These are phyloP conservation scores for Prosopocoilus inquinatus DNA, from an alignment of 2,888 invertebrate genomes.

Conservation along the genomic window DNA sequence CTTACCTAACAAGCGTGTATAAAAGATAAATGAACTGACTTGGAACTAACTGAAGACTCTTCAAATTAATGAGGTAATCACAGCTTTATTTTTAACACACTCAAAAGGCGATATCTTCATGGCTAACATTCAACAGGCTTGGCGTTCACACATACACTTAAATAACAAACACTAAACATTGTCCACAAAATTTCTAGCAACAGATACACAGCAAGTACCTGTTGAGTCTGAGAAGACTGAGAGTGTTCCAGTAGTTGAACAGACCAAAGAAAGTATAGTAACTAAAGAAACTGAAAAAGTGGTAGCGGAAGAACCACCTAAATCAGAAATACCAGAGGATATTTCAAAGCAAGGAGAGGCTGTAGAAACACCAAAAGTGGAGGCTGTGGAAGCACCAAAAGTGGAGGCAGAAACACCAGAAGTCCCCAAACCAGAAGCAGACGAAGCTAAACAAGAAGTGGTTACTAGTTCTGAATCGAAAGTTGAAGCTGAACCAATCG, in stretches of 20 bases:
- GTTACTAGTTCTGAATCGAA: not conserved
- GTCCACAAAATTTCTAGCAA: no score
- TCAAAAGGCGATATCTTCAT: no score
- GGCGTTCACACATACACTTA: no score
- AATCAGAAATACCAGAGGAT: not conserved
- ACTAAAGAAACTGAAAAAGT: conserved; percentile 9
- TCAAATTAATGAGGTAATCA: no score
- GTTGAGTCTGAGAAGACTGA: not conserved
- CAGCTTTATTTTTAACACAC: no score
- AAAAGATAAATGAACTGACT: no score
- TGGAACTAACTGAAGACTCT: no score
- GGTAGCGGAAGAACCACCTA: conserved; percentile 7
- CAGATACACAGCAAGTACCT: not conserved
- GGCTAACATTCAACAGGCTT: no score
- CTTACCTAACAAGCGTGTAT: no score
- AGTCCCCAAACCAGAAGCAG: conserved; percentile 5
- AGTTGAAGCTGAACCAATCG: not conserved
- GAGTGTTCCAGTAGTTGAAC: not conserved
- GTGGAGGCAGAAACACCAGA: conserved; percentile 1
- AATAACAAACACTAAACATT: no score
- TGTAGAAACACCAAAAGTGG: not conserved
- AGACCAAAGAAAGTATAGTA: not conserved
- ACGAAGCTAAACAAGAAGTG: not conserved
- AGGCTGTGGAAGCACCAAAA: not conserved
- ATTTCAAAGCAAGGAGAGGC: not conserved